Conservation (phyloP, 1,140 invertebrate species). For the Drosophila ohnishii region DNA sequence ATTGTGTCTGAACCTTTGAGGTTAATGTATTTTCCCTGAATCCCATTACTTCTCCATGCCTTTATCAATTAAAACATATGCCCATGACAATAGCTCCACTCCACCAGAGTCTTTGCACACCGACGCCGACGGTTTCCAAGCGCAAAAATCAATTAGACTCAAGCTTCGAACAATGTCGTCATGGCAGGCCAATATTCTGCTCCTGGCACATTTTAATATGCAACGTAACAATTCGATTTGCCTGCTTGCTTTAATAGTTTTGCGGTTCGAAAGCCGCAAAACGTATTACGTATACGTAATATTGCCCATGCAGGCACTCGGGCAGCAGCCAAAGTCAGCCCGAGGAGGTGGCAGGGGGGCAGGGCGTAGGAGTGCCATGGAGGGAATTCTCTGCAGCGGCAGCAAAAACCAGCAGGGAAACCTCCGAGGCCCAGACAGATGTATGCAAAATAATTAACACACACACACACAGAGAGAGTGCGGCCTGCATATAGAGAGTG, state of each 20-base stretch:
- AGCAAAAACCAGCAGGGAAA: constrained; percentile 26
- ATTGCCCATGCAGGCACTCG: constrained; percentile 46
- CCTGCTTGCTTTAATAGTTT: constrained; percentile 78
- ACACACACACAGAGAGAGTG: constrained; percentile 44
- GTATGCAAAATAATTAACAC: constrained; percentile 78
- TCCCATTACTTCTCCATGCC: background rate
- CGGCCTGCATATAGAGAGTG: constrained; percentile 1
- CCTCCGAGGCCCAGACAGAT: constrained; percentile 38
- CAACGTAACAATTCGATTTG: constrained; percentile 70
- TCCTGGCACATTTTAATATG: constrained; percentile 61
- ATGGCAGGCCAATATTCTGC: constrained; percentile 28
- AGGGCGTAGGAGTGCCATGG: background rate
- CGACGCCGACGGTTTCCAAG: constrained; percentile 17
- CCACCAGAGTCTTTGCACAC: constrained; percentile 4
- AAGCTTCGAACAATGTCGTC: constrained; percentile 19
- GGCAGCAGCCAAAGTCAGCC: constrained; percentile 52
- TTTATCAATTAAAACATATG: constrained; percentile 14
- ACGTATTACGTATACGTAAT: constrained; percentile 76
- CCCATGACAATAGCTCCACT: background rate
- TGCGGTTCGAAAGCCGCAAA: constrained; percentile 75
- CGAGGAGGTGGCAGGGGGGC: background rate
- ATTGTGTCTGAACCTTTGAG: constrained; percentile 10
- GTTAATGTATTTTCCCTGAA: constrained; percentile 1
- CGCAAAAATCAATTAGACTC: constrained; percentile 28
- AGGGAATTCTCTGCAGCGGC: constrained; percentile 18